Evolutionary conservation across 2,888 invertebrate species (phyloP).

Genomic region (Graphium colonna): DNA sequence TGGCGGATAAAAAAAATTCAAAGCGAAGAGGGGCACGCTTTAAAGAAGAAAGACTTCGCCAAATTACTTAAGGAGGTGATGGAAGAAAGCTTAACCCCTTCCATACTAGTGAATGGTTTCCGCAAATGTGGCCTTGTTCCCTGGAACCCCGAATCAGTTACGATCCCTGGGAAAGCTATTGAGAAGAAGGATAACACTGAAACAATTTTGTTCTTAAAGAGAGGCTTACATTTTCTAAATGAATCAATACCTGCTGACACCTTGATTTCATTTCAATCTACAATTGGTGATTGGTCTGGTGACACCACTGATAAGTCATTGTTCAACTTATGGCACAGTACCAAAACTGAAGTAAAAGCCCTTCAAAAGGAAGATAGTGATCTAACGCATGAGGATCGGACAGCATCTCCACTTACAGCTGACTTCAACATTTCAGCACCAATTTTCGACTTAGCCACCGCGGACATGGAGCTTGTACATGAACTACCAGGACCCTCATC

Average conservation of each 20-base stretch:
- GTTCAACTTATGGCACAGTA: too few relatives aligned
- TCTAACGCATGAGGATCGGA: too few relatives aligned
- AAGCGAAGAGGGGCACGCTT: conserved; percentile 24
- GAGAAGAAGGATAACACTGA: conserved; percentile 12
- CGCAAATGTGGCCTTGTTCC: conserved; percentile 6
- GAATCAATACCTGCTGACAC: background rate
- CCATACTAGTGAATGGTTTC: background rate
- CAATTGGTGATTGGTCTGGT: conserved; percentile 6
- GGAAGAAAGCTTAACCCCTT: background rate
- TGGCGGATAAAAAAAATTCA: conserved; percentile 28
- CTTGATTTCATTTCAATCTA: background rate
- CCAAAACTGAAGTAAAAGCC: too few relatives aligned
- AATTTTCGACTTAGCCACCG: too few relatives aligned
- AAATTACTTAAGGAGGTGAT: conserved; percentile 32
- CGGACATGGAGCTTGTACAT: too few relatives aligned
- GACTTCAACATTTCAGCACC: too few relatives aligned
- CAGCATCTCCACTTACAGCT: too few relatives aligned
- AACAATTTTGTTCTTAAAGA: conserved; percentile 8
- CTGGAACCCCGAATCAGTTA: conserved; percentile 10
- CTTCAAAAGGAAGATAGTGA: too few relatives aligned
- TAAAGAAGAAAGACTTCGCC: conserved; percentile 31
- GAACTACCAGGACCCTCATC: too few relatives aligned
- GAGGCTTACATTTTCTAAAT: background rate
- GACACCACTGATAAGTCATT: background rate
- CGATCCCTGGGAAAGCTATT: conserved; percentile 6